phyloP scores from a whole-genome alignment of 2,888 invertebrate genomes.

The Tupiocoris notatus region DNA sequence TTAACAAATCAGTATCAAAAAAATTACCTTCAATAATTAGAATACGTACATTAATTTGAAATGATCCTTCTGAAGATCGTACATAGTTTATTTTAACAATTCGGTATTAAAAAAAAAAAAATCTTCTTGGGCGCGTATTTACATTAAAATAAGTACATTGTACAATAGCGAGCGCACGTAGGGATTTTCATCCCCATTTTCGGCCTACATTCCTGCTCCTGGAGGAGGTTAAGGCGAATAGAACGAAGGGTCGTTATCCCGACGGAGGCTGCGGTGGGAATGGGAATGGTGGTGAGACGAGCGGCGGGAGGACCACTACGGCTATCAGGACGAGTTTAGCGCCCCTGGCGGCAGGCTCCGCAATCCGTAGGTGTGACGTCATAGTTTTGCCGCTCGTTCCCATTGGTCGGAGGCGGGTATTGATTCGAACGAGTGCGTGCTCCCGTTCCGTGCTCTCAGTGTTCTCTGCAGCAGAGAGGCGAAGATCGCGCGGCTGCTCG shows the following conservation, averaged over 20 bases:
- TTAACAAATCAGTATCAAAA: no score
- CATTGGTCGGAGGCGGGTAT: constrained; percentile 42
- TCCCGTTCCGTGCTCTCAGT: not conserved
- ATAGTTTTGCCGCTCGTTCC: constrained; percentile 44
- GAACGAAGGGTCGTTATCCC: constrained; percentile 17
- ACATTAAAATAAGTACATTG: no score
- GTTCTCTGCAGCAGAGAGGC: constrained; percentile 42
- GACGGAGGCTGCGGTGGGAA: not conserved
- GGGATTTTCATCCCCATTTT: not conserved
- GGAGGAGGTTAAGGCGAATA: not conserved
- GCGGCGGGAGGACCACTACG: not conserved
- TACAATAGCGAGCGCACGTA: no score
- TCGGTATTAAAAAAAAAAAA: no score
- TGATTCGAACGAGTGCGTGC: constrained; percentile 44
- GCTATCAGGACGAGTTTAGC: not conserved
- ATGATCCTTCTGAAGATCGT: no score
- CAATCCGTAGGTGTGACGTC: constrained; percentile 37
- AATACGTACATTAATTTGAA: no score
- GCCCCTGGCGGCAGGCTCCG: constrained; percentile 15
- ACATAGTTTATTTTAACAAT: no score
- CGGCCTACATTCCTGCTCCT: not conserved
- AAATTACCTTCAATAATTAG: no score
- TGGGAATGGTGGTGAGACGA: not conserved
- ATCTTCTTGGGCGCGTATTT: no score
- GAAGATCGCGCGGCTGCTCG: constrained; percentile 29